These are phyloP conservation scores for Peromyscus californicus DNA, from an alignment of 2,113 vertebrate genomes.

Conservation along the genomic window DNA sequence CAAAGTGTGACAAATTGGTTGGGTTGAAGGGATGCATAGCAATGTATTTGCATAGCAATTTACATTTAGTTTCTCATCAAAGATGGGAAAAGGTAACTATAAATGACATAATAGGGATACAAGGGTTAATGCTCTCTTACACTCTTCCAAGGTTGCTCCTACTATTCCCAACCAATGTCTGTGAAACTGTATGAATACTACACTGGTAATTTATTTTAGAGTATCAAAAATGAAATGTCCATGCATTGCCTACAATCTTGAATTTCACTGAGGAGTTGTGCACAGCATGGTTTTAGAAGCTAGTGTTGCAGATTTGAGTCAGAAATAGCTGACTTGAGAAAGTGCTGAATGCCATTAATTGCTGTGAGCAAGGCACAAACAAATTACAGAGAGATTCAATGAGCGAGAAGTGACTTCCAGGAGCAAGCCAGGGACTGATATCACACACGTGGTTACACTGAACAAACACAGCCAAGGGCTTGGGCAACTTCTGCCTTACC, in stretches of 20 bases:
- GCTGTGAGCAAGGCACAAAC: slow-evolving; percentile 46
- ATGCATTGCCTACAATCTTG: slow-evolving; percentile 1
- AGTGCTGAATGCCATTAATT: slow-evolving; percentile 62
- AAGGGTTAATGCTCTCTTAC: background rate
- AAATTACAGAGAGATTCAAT: slow-evolving; percentile 22
- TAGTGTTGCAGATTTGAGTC: slow-evolving; percentile 18
- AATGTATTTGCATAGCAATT: background rate
- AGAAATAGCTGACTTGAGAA: slow-evolving; percentile 67
- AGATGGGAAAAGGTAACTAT: background rate
- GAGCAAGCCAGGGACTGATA: slow-evolving; percentile 6
- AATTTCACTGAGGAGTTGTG: background rate
- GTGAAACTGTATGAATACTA: slow-evolving; percentile 27
- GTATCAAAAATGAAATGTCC: slow-evolving; percentile 46
- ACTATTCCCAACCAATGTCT: background rate
- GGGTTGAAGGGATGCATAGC: background rate
- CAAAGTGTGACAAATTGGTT: background rate
- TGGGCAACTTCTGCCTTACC: background rate
- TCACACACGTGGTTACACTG: background rate
- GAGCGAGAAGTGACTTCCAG: slow-evolving; percentile 49
- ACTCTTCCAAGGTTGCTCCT: background rate
- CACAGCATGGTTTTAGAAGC: slow-evolving; percentile 33
- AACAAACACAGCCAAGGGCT: slow-evolving; percentile 18
- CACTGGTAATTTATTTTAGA: background rate
- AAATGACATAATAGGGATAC: background rate
- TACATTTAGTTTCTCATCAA: slow-evolving; percentile 19